Percentiles rank a stretch among this genome's conserved stretches.
phyloP scores from a whole-genome alignment of 2,113 vertebrate species.

The Megaceryle torquata region DNA sequence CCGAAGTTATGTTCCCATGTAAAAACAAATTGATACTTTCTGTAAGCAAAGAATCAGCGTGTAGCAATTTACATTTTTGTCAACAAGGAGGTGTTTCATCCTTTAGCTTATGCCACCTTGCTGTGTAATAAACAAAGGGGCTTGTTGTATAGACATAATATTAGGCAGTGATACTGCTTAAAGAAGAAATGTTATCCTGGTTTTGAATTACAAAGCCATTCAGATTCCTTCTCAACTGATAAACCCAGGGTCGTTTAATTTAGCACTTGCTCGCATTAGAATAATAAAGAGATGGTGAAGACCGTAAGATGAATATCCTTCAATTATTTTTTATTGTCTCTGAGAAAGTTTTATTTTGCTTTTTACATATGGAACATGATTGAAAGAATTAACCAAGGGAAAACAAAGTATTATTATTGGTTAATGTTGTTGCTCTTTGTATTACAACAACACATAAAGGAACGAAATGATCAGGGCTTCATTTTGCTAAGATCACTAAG shows the following conservation, averaged over 20 bases:
- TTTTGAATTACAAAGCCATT: background rate
- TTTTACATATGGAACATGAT: background rate
- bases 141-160: background rate
- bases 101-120: background rate
- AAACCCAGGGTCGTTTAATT: background rate
- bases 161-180: background rate
- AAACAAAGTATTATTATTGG: background rate
- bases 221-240: background rate
- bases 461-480: background rate
- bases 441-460: background rate
- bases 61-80: constrained; percentile 6
- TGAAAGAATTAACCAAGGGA: background rate
- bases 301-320: background rate
- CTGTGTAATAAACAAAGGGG: background rate
- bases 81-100: background rate
- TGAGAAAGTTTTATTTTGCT: background rate
- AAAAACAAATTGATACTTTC: background rate
- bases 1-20: background rate
- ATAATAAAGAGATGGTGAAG: background rate
- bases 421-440: background rate
- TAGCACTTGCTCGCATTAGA: background rate
- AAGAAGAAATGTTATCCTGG: background rate
- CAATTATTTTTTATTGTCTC: background rate
- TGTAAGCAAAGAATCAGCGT: background rate
- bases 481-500: background rate